These are phyloP conservation scores for Brassicogethes aeneus DNA, from an alignment of 2,888 invertebrate genomes.

Conservation along the genomic window DNA sequence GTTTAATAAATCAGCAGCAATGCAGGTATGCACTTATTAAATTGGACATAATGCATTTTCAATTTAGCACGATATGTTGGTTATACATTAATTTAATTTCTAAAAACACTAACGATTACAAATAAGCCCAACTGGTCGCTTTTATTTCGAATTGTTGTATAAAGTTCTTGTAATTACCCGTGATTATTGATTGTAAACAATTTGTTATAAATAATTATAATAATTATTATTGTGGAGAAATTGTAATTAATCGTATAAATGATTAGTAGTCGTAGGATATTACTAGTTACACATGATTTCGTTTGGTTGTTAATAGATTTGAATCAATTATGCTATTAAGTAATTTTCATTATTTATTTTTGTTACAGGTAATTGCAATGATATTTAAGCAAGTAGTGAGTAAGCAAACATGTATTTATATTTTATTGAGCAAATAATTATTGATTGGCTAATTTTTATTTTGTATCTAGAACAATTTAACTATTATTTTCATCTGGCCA, in stretches of 20 bases:
- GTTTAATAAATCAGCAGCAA: background rate
- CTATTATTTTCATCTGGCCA: too few relatives aligned
- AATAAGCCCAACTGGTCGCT: too few relatives aligned
- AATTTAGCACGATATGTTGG: background rate
- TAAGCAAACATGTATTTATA: too few relatives aligned
- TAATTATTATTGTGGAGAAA: background rate
- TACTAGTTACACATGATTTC: background rate
- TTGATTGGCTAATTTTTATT: too few relatives aligned
- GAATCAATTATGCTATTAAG: background rate
- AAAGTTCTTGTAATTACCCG: background rate
- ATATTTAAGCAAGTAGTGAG: too few relatives aligned
- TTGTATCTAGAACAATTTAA: too few relatives aligned
- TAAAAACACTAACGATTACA: too few relatives aligned
- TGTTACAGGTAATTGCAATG: constrained; percentile 1
- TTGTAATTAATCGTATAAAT: background rate
- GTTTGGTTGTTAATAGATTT: background rate
- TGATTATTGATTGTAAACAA: background rate
- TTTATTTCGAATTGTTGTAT: too few relatives aligned
- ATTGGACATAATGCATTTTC: background rate
- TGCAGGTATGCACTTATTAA: background rate
- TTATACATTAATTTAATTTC: too few relatives aligned
- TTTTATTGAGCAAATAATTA: too few relatives aligned
- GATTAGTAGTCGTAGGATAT: background rate
- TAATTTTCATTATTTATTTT: too few relatives aligned
- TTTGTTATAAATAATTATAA: background rate